Base-by-base conservation (phyloP, 2,113 vertebrate genomes). In the Rattus rattus region DNA sequence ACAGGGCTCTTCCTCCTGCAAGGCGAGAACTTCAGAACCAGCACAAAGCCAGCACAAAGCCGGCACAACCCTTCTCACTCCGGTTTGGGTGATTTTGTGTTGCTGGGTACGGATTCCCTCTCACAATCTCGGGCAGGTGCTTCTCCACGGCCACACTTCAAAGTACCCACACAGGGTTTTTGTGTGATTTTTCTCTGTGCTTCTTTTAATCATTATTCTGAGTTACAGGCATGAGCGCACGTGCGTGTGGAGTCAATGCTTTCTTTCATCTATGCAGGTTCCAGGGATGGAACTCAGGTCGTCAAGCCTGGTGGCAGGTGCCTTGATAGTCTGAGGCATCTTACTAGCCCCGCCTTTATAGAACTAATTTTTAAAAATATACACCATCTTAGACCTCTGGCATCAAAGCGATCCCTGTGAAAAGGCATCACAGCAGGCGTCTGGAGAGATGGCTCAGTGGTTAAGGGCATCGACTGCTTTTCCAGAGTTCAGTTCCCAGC, bases 1-100 rank as follows among this genome's bases (percentile, higher is more conserved):
- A 43, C 99, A 96, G 61, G 98, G 88, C 49, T 99, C 99, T 20
- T 98, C 98, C 88, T 96, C 97, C 98, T 99, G 59, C 1, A 90
- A 94, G 54, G 97, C 16, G 88, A 39, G 95, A 0, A 36, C 1
- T 61, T 85, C 26, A 97, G 61, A 94, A 88, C 16, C 12, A 0
- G 30, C 7, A 89, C 4, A 80, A 43, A 43, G 43, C 43, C 43
- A 43, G 43, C 43, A 43, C 43, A 43, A 43, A 43, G 43, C 43
- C 2, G 43, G 43, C 43, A 43, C 43, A 43, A 43, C 43, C 43
- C 43, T 43, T 85, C 8, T 5, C 54, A 61, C 0, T 22, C 43
- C 13, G 56, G 30, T n/a, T 28, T 10, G 59, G n/a, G 4, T 63
- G 59, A 63, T 14, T 89, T 11, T 88, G 86, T 73, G 24, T 10